phyloP scores from a whole-genome alignment of 2,797 vertebrate species.

The Scomberomorus guttatus region DNA sequence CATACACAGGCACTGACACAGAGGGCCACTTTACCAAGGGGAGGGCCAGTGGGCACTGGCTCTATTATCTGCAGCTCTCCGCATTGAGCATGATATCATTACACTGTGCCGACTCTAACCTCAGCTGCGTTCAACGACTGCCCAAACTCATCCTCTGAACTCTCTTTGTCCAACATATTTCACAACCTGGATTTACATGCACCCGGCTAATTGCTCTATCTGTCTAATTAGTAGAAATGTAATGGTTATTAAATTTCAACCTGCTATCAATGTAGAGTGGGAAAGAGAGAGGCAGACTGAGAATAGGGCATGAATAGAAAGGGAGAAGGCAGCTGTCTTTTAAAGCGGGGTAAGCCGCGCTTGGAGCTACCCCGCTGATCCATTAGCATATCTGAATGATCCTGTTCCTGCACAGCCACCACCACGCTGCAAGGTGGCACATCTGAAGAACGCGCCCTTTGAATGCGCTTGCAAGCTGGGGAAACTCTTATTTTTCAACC shows the following conservation, averaged over 20 bases:
- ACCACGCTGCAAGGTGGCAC: constrained; percentile 89
- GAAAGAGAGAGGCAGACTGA: constrained; percentile 75
- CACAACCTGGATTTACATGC: constrained; percentile 79
- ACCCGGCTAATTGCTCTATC: constrained; percentile 81
- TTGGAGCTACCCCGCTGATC: constrained; percentile 88
- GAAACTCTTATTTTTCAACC: constrained; percentile 85
- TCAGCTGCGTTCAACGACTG: constrained; percentile 60
- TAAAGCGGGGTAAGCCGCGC: constrained; percentile 86
- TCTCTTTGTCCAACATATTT: constrained; percentile 77
- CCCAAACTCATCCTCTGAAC: constrained; percentile 77
- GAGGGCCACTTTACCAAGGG: constrained; percentile 80
- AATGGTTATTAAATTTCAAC: constrained; percentile 85
- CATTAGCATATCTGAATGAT: constrained; percentile 92
- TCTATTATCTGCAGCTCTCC: constrained; percentile 79
- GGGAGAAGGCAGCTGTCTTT: constrained; percentile 89
- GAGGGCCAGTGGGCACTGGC: constrained; percentile 75
- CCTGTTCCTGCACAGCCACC: constrained; percentile 85
- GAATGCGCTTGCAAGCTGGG: constrained; percentile 83
- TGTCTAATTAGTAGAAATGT: constrained; percentile 85
- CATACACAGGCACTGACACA: constrained; percentile 76
- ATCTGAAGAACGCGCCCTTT: constrained; percentile 88
- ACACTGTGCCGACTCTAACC: constrained; percentile 63
- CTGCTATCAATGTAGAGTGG: constrained; percentile 78
- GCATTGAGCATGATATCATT: constrained; percentile 84
- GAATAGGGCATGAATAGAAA: constrained; percentile 83